A percentile compares a stretch with the other conserved stretches of the same genome.
These are phyloP conservation scores for Mesitornis unicolor DNA, from an alignment of 2,113 vertebrate species.

Conservation along the genomic window DNA sequence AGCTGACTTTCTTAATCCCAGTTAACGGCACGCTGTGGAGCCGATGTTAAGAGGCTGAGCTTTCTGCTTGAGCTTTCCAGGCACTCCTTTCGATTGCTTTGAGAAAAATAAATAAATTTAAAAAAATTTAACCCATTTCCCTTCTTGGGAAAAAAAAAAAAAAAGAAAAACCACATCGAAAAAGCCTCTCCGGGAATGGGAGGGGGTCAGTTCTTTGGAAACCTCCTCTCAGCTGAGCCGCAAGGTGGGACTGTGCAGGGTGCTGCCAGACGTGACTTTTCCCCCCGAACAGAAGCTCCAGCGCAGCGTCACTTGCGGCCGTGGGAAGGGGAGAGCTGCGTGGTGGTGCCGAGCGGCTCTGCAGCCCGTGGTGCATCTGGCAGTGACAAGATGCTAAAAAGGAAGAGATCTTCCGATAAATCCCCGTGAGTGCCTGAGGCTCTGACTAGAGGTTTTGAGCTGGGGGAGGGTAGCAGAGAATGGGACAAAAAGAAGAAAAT, in stretches of 20 bases:
- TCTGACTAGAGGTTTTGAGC: background rate
- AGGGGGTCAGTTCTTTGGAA: background rate
- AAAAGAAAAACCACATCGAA: background rate
- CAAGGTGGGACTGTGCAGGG: background rate
- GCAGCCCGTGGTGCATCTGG: background rate
- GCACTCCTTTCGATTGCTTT: background rate
- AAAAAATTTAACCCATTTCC: too few relatives aligned
- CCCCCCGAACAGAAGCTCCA: background rate
- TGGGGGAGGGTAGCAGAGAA: background rate
- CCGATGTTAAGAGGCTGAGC: background rate
- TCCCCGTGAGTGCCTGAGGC: background rate
- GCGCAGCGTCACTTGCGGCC: background rate
- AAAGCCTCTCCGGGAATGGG: background rate
- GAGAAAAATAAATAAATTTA: background rate
- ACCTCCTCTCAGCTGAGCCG: background rate
- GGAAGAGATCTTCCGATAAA: conserved; percentile 12
- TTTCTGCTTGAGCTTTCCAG: background rate
- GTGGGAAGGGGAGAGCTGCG: background rate
- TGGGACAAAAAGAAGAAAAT: conserved; percentile 1
- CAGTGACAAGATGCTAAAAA: conserved; percentile 8
- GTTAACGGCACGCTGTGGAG: background rate
- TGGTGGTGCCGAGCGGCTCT: background rate
- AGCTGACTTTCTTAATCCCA: conserved; percentile 19
- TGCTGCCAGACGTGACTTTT: background rate
- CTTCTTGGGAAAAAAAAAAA: background rate